These are phyloP conservation scores for Glossophaga mutica DNA, from an alignment of 2,797 vertebrate genomes.

Conservation along the genomic window DNA sequence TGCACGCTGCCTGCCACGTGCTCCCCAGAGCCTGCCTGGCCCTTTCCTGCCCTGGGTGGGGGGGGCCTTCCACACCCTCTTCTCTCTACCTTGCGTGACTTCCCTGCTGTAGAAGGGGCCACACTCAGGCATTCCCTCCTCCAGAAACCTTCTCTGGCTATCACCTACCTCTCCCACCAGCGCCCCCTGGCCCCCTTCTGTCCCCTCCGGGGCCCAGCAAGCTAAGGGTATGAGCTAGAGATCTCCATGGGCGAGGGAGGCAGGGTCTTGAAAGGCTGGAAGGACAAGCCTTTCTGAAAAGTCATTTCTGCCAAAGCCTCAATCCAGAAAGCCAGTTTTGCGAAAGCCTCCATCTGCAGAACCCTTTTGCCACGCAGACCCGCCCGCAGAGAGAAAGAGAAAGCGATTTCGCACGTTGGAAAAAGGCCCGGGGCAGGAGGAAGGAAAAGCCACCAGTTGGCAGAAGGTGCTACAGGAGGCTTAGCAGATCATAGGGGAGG, in stretches of 20 bases:
- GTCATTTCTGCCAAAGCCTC: slow-evolving; percentile 68
- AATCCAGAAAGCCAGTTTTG: slow-evolving; percentile 77
- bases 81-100: not conserved
- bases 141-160: not conserved
- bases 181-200: not conserved
- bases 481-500: slow-evolving; percentile 77
- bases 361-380: slow-evolving; percentile 73
- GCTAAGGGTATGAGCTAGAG: not conserved
- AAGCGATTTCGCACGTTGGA: slow-evolving; percentile 77
- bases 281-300: slow-evolving; percentile 61
- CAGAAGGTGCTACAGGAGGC: slow-evolving; percentile 69
- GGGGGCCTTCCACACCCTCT: not conserved
- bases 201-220: not conserved
- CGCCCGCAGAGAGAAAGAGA: slow-evolving; percentile 63
- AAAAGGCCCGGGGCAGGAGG: slow-evolving; percentile 80
- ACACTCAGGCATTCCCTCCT: not conserved
- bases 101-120: not conserved
- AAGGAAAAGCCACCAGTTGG: slow-evolving; percentile 81
- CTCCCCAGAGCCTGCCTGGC: not conserved
- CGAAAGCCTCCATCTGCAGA: not conserved
- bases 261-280: not conserved
- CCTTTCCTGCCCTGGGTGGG: too few relatives aligned
- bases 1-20: fast-evolving
- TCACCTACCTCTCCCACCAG: fast-evolving
- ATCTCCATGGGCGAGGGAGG: not conserved